Evolutionary conservation across 64 coral and sea anemone genomes (phyloP).

Genomic region (Cladopsammia gracilis): DNA sequence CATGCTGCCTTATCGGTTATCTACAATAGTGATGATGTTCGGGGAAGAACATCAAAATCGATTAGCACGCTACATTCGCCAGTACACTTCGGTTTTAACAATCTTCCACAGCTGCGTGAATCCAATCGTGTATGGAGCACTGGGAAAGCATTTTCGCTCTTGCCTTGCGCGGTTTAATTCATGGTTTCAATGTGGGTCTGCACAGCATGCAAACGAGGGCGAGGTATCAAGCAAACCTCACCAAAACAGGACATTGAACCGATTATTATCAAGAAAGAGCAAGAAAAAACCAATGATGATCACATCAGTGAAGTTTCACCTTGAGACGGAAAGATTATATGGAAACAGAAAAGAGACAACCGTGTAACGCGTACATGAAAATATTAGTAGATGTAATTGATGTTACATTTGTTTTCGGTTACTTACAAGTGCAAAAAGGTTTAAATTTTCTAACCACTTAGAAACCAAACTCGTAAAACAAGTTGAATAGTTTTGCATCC

Average conservation of each 20-base stretch:
- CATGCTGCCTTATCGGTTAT: slow-evolving; percentile 17
- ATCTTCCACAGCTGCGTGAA: slow-evolving; percentile 60
- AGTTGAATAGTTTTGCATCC: too few relatives aligned
- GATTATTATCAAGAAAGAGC: background rate
- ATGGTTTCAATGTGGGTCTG: background rate
- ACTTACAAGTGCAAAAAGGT: too few relatives aligned
- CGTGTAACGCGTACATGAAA: too few relatives aligned
- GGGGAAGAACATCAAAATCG: slow-evolving; percentile 10
- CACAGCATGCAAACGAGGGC: background rate
- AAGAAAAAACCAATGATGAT: background rate
- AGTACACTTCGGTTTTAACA: slow-evolving; percentile 11
- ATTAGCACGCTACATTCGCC: background rate
- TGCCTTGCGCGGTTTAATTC: background rate
- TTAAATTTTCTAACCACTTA: too few relatives aligned
- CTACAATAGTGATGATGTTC: slow-evolving; percentile 35
- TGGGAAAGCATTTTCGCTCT: slow-evolving; percentile 11
- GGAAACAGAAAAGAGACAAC: too few relatives aligned
- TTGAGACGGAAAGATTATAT: too few relatives aligned
- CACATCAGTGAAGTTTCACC: too few relatives aligned
- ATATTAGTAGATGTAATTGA: too few relatives aligned
- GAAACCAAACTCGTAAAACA: too few relatives aligned
- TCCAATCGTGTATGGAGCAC: slow-evolving; percentile 57
- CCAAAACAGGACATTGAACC: background rate
- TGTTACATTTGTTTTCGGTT: too few relatives aligned
- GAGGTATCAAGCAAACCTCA: background rate